Conservation (phyloP, 92 coral and sea anemone genomes). For the Epizoanthus fatuus region DNA sequence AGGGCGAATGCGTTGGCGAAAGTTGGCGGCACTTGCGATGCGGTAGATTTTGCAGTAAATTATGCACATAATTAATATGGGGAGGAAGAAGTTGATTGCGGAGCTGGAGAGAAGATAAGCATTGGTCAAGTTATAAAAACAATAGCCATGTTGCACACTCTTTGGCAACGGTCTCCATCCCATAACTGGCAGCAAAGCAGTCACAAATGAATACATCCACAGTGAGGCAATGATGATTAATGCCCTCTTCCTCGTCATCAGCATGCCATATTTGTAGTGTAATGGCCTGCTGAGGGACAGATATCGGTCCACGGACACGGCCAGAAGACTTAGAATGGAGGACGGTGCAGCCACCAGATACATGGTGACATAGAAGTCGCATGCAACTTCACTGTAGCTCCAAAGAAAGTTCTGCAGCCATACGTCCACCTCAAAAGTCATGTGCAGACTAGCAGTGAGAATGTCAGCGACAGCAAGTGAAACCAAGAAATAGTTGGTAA, state of each 20-base stretch:
- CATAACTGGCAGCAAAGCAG: conserved; percentile 30
- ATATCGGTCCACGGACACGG: conserved; percentile 43
- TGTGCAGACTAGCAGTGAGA: conserved; percentile 13
- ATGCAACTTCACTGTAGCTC: conserved; percentile 9
- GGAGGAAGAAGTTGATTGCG: conserved; percentile 24
- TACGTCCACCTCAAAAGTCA: conserved; percentile 26
- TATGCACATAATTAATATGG: conserved; percentile 38
- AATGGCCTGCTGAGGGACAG: conserved; percentile 27
- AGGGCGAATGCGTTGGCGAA: conserved; percentile 21
- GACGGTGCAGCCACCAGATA: conserved; percentile 22
- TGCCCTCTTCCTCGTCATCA: conserved; percentile 31
- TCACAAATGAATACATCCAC: conserved; percentile 18
- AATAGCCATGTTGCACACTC: conserved; percentile 7
- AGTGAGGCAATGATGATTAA: conserved; percentile 33
- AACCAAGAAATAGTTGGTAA: conserved; percentile 33
- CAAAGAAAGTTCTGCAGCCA: conserved; percentile 10
- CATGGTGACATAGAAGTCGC: conserved; percentile 23
- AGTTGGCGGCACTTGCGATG: conserved; percentile 36
- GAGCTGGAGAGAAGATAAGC: conserved; percentile 25
- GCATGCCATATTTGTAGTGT: conserved; percentile 14
- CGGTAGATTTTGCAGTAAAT: conserved; percentile 40
- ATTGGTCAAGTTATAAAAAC: conserved; percentile 29
- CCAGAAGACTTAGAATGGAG: conserved; percentile 24
- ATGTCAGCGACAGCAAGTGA: conserved; percentile 49
- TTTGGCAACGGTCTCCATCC: conserved; percentile 16